Percentiles rank a stretch among this genome's conserved stretches.
phyloP scores from a whole-genome alignment of 2,888 invertebrate genomes.

The Eristalis tenax region DNA sequence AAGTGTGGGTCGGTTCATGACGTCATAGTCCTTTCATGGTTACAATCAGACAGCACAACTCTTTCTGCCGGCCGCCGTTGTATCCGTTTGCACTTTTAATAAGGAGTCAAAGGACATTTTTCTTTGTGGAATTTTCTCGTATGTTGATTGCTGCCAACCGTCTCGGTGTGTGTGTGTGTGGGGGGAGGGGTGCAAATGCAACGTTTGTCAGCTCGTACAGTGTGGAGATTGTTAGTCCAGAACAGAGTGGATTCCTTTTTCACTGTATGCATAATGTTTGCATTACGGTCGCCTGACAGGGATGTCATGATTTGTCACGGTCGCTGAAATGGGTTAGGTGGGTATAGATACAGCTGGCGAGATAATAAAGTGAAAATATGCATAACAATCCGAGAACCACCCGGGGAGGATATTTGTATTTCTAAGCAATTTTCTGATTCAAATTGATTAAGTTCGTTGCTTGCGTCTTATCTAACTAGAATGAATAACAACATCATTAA shows the following conservation, averaged over 20 bases:
- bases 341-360: background rate
- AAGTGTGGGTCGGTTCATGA: constrained; percentile 16
- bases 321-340: background rate
- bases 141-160: constrained; percentile 33
- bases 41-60: background rate
- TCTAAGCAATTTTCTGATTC: background rate
- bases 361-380: background rate
- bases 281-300: constrained; percentile 28
- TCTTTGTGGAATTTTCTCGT: constrained; percentile 46
- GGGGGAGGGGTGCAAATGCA: constrained; percentile 58
- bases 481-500: no score
- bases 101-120: constrained; percentile 63
- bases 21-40: constrained; percentile 47
- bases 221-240: constrained; percentile 54
- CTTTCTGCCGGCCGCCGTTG: constrained; percentile 39
- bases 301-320: constrained; percentile 52
- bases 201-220: constrained; percentile 45
- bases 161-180: constrained; percentile 15
- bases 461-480: no score
- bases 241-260: constrained; percentile 56
- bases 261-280: constrained; percentile 56
- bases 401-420: background rate
- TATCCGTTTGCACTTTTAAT: constrained; percentile 63
- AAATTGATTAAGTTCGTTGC: background rate
- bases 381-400: background rate